Base-by-base conservation (phyloP, 2,888 invertebrate species). In the Nomada lathburiana region DNA sequence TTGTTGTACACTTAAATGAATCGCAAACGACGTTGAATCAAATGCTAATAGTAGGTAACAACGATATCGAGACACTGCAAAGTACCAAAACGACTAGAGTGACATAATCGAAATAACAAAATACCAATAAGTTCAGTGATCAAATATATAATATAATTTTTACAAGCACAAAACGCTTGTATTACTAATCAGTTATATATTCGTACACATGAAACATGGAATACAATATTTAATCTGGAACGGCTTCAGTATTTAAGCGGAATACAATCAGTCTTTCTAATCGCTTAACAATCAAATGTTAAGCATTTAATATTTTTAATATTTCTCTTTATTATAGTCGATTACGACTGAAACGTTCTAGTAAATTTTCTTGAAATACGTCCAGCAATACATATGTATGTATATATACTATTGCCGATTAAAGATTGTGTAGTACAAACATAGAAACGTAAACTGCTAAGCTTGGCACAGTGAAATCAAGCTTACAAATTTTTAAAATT, bases 11-110 rank as follows among this genome's bases (percentile, higher is more conserved):
- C 26, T 47, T 26, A 65, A 78, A 69, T 60, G 50, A 50, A 47
- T 29, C 3, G 26, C 0, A 63, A 59, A 44, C 16, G 9, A 42
- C 11, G 36, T 23, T 62, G 44, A 80, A 80, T 9, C 0, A 55
- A 72, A 52, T 29, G 57, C 16, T 20, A 57, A 50, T 68, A 44
- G 42, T 44, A 57, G 2, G 3, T 47, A 73, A 78, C 9, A 42
- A 62, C 13, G 53, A 52, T 57, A 71, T 55, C 26, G 5, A 9
- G 11, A 77, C 57, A 69, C 52, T 42, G n/a, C 18, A 2, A 42
- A 16, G 47, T 52, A 69, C 5, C 20, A 55, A 55, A 69, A 70
- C 74, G 74, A 81, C 29, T 74, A 80, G 59, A 73, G 53, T 68
- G 9, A 26, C 7, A 50, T 42, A 57, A 62, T 26, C 20, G 16